phyloP scores from a whole-genome alignment of 2,797 vertebrate genomes.

The Nannoperca australis region DNA sequence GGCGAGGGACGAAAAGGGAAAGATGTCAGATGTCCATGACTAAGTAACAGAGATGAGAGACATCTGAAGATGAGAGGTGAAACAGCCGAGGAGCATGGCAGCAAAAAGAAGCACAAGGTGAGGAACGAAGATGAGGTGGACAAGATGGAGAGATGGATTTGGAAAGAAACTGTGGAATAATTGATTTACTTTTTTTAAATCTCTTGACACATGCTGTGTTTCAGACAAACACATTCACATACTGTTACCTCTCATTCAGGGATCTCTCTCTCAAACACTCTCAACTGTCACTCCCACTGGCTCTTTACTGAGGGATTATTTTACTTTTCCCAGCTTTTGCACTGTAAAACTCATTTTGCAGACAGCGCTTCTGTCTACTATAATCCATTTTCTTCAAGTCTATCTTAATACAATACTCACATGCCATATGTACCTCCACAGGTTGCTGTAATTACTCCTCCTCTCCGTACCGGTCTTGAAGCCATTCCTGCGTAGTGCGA shows the following conservation, averaged over 20 bases:
- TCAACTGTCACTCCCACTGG: conserved; percentile 15
- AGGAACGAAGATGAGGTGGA: conserved; percentile 6
- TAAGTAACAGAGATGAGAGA: conserved; percentile 21
- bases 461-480: background rate
- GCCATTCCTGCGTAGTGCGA: background rate
- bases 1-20: conserved; percentile 27
- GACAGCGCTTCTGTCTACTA: conserved; percentile 2
- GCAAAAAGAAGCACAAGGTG: background rate
- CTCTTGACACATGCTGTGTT: background rate
- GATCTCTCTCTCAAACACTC: conserved; percentile 19
- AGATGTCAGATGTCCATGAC: conserved; percentile 23
- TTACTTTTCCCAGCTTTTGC: conserved; percentile 23
- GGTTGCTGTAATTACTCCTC: background rate
- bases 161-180: background rate
- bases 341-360: conserved; percentile 29
- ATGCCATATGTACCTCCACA: background rate
- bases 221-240: background rate
- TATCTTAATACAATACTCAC: conserved; percentile 8
- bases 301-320: conserved; percentile 33
- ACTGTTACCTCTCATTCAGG: conserved; percentile 1
- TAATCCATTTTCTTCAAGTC: conserved; percentile 9
- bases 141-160: conserved; percentile 5
- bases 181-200: background rate
- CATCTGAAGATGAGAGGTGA: conserved; percentile 13
- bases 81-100: background rate